Base-by-base conservation (phyloP, 2,113 vertebrate genomes). In the Danionella cerebrum region DNA sequence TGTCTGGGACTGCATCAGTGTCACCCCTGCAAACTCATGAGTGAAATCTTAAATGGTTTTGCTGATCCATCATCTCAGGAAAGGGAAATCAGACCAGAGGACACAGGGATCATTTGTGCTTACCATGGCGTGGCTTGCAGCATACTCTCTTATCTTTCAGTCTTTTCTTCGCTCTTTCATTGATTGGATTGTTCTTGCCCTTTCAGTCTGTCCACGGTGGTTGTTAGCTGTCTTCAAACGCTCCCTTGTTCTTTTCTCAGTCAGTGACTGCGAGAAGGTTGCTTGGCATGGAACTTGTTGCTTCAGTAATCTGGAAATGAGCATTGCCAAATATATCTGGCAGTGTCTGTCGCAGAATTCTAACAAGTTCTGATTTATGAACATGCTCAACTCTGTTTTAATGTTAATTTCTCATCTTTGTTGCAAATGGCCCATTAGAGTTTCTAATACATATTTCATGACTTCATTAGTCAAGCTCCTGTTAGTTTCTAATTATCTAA, bases 51-150 rank as follows among this genome's bases (percentile, higher is more conserved):
- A 57, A 67, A 62, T 22, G 1, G 22, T 31, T 45, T 7, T 47
- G 29, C 22, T 67, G 41, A 38, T 53, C 38, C 29, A 22, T 51
- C 67, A 50, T 44, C 31, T 72, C 53, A n/a, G 14, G 18, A 60
- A 67, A 35, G 5, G 47, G 63, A 51, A 67, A 58, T 41, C 22
- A 36, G 53, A 52, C 10, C 55, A 13, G 19, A 18, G 57, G 45
- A 36, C 4, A 25, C 27, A 18, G 6, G 27, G 27, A 53, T 10
- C 14, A 4, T 52, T n/a, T 52, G 24, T 27, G 2, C 13, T 22
- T 16, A 48, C 42, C 25, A 42, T 52, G 9, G 22, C 44, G 18
- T 59, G 38, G 2, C 21, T 33, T 25, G 33, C 29, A 1, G 48
- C 41, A 33, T 24, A 3, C 8, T 2, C 7, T 41, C 7, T 27